Evolutionary conservation across 2,797 vertebrate genomes (phyloP).

Genomic region (Prionace glauca): DNA sequence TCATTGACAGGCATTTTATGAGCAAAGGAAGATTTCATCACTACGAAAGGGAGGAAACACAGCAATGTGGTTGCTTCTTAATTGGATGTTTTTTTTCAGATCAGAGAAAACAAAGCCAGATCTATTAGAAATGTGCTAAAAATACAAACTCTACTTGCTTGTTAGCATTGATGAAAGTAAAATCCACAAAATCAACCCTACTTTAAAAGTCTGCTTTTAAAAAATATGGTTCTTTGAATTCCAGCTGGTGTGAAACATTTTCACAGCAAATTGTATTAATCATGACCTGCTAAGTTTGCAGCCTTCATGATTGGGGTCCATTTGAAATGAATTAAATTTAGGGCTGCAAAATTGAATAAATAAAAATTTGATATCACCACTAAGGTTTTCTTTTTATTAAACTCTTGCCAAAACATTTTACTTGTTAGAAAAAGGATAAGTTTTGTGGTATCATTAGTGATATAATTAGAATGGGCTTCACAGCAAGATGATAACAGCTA

Average conservation of each 20-base stretch:
- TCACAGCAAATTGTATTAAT: too few relatives aligned
- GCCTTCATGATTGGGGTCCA: not conserved
- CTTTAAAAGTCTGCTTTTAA: not conserved
- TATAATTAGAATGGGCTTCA: not conserved
- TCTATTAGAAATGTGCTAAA: not conserved
- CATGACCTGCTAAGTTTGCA: not conserved
- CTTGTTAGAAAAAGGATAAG: not conserved
- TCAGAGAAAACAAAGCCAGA: not conserved
- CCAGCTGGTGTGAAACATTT: not conserved
- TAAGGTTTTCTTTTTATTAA: not conserved
- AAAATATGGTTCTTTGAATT: not conserved
- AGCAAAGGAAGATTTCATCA: not conserved
- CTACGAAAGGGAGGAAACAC: not conserved
- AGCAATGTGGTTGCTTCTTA: not conserved
- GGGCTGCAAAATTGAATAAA: not conserved
- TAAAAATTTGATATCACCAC: not conserved
- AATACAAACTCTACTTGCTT: not conserved
- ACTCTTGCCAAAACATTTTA: not conserved
- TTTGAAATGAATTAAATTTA: constrained; percentile 1
- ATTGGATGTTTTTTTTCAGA: not conserved
- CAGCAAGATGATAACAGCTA: not conserved
- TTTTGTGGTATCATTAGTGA: not conserved
- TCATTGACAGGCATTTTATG: not conserved
- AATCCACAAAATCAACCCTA: not conserved
- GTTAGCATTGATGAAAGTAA: not conserved